Percentiles rank a stretch among this genome's conserved stretches.
Evolutionary conservation across 2,797 vertebrate genomes (phyloP).

Genomic region (Sciurus vulgaris): DNA sequence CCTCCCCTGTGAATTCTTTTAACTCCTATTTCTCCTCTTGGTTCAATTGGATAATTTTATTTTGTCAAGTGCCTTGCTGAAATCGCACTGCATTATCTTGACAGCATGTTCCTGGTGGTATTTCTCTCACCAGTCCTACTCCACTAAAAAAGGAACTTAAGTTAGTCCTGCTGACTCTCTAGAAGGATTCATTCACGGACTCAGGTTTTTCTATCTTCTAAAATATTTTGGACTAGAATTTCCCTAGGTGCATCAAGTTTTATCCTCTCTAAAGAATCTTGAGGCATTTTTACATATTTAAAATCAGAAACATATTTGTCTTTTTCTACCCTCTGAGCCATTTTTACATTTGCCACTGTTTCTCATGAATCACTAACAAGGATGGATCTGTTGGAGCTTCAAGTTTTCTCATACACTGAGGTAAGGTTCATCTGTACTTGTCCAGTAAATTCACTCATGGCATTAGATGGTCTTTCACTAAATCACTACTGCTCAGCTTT

Average conservation of each 20-base stretch:
- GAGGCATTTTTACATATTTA: background rate
- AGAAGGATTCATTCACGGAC: background rate
- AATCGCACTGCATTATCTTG: background rate
- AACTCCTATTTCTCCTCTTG: background rate
- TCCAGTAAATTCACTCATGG: conserved; percentile 25
- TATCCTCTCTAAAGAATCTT: conserved; percentile 10
- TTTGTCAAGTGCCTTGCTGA: background rate
- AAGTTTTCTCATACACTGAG: background rate
- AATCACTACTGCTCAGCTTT: background rate
- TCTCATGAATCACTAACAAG: conserved; percentile 21
- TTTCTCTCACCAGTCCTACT: background rate
- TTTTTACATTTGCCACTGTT: conserved; percentile 32
- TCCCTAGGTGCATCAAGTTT: background rate
- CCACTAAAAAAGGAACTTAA: background rate
- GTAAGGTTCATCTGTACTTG: background rate
- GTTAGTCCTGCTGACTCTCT: background rate
- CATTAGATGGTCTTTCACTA: background rate
- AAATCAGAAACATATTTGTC: conserved; percentile 42
- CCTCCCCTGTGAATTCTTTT: background rate
- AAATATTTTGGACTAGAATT: conserved; percentile 34
- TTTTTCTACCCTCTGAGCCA: background rate
- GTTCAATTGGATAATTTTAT: background rate
- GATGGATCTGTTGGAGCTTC: background rate
- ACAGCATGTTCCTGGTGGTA: background rate
- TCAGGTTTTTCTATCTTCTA: background rate